phyloP scores from a whole-genome alignment of 1,140 invertebrate genomes.

The Bombus pascuorum region DNA sequence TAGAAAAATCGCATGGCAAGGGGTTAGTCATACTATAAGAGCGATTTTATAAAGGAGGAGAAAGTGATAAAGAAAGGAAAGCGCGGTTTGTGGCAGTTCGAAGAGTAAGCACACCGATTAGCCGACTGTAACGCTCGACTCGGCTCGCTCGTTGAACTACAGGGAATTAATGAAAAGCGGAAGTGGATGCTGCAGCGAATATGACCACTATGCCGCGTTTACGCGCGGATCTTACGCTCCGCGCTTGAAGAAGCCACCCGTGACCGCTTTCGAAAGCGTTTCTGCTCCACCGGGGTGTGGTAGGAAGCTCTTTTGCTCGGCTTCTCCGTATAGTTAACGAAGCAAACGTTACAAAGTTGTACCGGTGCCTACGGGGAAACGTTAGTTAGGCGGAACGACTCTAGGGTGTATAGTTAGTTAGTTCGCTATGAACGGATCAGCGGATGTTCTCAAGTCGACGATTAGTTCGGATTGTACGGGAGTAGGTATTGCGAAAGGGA shows the following conservation, averaged over 20 bases:
- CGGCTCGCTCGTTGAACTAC: background rate
- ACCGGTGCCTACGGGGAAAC: background rate
- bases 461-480: background rate
- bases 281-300: constrained; percentile 2
- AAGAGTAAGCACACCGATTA: constrained; percentile 32
- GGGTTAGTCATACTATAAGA: background rate
- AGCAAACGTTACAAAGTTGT: constrained; percentile 19
- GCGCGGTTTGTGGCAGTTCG: background rate
- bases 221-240: background rate
- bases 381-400: constrained; percentile 20
- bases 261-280: constrained; percentile 38
- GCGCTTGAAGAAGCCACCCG: background rate
- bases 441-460: background rate
- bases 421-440: background rate
- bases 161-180: constrained; percentile 48
- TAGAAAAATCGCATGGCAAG: background rate
- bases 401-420: background rate
- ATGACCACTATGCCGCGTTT: background rate
- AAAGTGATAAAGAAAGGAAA: constrained; percentile 60
- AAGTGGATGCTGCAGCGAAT: constrained; percentile 16
- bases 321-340: background rate
- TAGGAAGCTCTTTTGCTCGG: background rate
- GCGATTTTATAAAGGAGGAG: constrained; percentile 42
- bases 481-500: background rate
- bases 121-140: background rate